Evolutionary conservation across 2,113 vertebrate species (phyloP).

Genomic region (Hippocampus zosterae): DNA sequence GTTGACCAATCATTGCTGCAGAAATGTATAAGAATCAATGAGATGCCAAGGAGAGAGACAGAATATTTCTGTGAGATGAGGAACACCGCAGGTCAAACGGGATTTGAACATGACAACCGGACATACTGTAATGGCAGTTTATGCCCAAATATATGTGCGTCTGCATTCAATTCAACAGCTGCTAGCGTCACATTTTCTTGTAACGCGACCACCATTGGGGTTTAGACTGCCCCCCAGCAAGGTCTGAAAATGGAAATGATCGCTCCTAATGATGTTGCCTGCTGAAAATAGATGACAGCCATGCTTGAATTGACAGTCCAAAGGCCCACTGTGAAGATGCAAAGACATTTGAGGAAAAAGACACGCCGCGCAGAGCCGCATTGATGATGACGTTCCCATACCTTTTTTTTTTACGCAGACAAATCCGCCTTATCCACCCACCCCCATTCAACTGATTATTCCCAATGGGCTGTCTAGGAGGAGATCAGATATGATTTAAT

Average conservation of each 20-base stretch:
- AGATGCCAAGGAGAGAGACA: not conserved
- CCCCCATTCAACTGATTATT: slow-evolving; percentile 49
- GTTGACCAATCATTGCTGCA: slow-evolving; percentile 21
- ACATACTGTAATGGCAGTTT: slow-evolving; percentile 27
- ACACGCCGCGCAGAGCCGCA: slow-evolving; percentile 29
- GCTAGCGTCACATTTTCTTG: slow-evolving; percentile 20
- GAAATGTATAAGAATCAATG: slow-evolving; percentile 6
- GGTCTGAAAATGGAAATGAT: slow-evolving; percentile 49
- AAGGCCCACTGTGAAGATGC: slow-evolving; percentile 29
- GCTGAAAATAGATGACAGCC: slow-evolving; percentile 57
- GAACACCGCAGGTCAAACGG: slow-evolving; percentile 25
- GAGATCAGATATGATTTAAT: slow-evolving; percentile 50
- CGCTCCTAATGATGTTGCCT: slow-evolving; percentile 53
- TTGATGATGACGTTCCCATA: slow-evolving; percentile 54
- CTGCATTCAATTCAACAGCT: slow-evolving; percentile 26
- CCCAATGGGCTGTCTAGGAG: slow-evolving; percentile 64
- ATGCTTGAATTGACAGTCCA: slow-evolving; percentile 57
- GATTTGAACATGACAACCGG: slow-evolving; percentile 34
- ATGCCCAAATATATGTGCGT: slow-evolving; percentile 29
- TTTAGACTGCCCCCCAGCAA: slow-evolving; percentile 34
- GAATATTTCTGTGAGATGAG: slow-evolving; percentile 17
- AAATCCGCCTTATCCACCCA: slow-evolving; percentile 41
- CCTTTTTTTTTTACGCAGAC: slow-evolving; percentile 36
- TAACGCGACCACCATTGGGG: slow-evolving; percentile 30
- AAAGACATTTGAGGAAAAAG: slow-evolving; percentile 22